These are phyloP conservation scores for Cremastobaeus sp. DNA, from an alignment of 2,888 invertebrate genomes.

Conservation along the genomic window DNA sequence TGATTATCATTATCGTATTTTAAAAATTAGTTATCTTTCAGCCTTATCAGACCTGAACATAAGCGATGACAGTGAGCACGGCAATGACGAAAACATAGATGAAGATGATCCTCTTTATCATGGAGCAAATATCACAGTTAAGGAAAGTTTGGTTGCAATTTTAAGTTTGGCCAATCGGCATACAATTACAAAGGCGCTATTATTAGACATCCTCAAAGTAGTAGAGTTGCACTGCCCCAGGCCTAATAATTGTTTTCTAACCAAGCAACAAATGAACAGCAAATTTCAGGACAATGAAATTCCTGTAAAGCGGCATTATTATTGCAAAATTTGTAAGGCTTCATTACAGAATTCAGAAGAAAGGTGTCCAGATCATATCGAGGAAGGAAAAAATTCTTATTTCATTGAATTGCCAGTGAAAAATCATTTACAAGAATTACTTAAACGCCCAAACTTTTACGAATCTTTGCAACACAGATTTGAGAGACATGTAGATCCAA, in stretches of 20 bases:
- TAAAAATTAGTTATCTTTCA: too few species aligned
- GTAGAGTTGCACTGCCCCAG: not conserved
- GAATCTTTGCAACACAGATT: not conserved
- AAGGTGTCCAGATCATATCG: not conserved
- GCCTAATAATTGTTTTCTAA: not conserved
- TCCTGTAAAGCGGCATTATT: not conserved
- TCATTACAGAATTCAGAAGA: not conserved
- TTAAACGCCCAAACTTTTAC: not conserved
- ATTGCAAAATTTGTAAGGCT: not conserved
- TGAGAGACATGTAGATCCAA: not conserved
- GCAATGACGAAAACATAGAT: not conserved
- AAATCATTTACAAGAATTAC: too few species aligned
- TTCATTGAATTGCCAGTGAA: too few species aligned
- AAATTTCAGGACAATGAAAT: not conserved
- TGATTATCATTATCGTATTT: too few species aligned
- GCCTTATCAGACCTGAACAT: too few species aligned
- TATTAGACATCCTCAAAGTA: not conserved
- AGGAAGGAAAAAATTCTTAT: too few species aligned
- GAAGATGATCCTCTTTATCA: not conserved
- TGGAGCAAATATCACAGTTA: not conserved
- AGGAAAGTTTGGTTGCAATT: not conserved
- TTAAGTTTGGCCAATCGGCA: not conserved
- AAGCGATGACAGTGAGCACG: not conserved
- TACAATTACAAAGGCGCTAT: not conserved
- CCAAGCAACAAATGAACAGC: not conserved